Evolutionary conservation across 2,113 vertebrate genomes (phyloP), one percentile per base, ranked within the genome.

Genomic region (Ovis canadensis): DNA sequence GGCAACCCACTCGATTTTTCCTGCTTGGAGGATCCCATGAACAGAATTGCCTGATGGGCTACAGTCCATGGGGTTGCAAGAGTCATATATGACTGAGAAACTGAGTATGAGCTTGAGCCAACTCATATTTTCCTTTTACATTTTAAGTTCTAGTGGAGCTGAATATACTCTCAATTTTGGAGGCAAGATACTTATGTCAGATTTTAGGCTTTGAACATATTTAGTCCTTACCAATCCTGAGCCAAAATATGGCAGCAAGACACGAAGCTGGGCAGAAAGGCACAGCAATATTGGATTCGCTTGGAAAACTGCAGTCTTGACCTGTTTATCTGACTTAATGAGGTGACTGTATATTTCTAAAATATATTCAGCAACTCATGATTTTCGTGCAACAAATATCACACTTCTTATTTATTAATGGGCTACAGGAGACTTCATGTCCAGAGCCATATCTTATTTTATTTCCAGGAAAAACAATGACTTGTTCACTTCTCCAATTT

Each of bases 381-480:
- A 77, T 80, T 52, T 78, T 55, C 11, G 7, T 19, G 9, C 29
- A 92, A 59, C 11, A 74, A 90, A 92, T 36, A 52, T 14, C 25
- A 55, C 29, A 60, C 13, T 60, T 95, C 36, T 8, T 5, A 54
- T n/a, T n/a, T 43, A 78, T 45, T 23, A 87, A 67, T 54, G 55
- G n/a, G 27, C 27, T 48, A n/a, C 5, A 82, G 14, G 67, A 92
- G 33, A 77, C 14, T 55, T 29, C 25, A 57, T 60, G 21, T 84
- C 11, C 5, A 91, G n/a, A 93, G 14, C 0, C 50, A 23, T 6
- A 40, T 13, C 5, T 54, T 62, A 96, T 19, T 80, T 6, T 40
- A 90, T 89, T 95, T 67, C 31, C 27, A 89, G 33, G n/a, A 93
- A 74, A 94, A 96, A 77, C 21, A 86, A n/a, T 86, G 91, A 50